phyloP scores from a whole-genome alignment of 2,113 vertebrate genomes.

The Ardeotis arabs region DNA sequence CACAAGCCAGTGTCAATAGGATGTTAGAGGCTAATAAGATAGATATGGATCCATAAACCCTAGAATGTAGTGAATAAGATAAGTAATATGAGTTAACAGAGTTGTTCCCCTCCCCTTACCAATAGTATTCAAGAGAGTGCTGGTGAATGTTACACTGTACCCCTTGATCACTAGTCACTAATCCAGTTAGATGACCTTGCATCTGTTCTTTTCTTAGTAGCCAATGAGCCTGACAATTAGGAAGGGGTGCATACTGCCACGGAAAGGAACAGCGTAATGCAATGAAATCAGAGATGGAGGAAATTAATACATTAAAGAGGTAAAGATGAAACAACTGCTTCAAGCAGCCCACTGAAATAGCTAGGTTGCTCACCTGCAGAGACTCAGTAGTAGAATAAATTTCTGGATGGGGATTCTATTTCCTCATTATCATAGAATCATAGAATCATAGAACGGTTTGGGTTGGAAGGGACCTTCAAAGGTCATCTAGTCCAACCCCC shows the following conservation, averaged over 20 bases:
- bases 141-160: not conserved
- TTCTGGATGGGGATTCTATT: not conserved
- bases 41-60: not conserved
- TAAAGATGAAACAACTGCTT: not conserved
- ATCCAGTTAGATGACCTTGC: not conserved
- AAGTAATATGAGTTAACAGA: not conserved
- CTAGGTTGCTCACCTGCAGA: not conserved
- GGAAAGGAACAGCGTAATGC: not conserved
- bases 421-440: not conserved
- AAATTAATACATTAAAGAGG: not conserved
- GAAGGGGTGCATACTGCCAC: not conserved
- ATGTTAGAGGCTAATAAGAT: not conserved
- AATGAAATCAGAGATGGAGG: rapidly evolving
- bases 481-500: no score
- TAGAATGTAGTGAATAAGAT: not conserved
- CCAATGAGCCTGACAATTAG: not conserved
- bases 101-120: rapidly evolving
- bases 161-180: not conserved
- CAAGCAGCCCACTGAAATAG: not conserved
- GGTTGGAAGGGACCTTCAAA: no score
- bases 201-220: not conserved
- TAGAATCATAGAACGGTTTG: no score
- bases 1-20: not conserved
- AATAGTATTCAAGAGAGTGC: rapidly evolving
- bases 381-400: not conserved